These are phyloP conservation scores for Invenusta paracnida DNA, from an alignment of 2,888 invertebrate genomes.

Conservation along the genomic window DNA sequence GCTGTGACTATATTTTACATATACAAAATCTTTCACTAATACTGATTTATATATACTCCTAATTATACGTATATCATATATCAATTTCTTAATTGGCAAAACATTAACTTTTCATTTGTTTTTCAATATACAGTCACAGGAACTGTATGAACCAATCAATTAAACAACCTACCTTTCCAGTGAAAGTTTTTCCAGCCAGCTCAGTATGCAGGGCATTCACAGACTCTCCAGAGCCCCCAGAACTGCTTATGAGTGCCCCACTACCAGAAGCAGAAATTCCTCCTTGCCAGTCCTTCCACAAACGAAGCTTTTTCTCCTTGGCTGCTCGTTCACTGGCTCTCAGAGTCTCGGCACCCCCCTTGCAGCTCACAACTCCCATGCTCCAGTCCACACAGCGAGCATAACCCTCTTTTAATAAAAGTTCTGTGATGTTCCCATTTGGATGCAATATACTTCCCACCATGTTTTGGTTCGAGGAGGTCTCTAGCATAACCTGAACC, in stretches of 20 bases:
- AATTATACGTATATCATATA: too few relatives aligned
- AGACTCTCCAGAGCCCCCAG: constrained; percentile 74
- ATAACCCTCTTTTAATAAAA: constrained; percentile 79
- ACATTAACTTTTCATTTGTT: too few relatives aligned
- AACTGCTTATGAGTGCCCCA: constrained; percentile 76
- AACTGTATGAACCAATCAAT: too few relatives aligned
- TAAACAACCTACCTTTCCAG: constrained; percentile 51
- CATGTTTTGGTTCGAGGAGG: constrained; percentile 69
- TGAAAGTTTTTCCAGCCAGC: constrained; percentile 44
- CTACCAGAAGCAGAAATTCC: constrained; percentile 62
- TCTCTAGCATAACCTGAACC: constrained; percentile 75
- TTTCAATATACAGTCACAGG: too few relatives aligned
- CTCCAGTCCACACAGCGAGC: constrained; percentile 91
- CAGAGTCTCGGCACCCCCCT: constrained; percentile 28
- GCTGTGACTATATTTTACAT: too few relatives aligned
- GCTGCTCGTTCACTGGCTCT: constrained; percentile 64
- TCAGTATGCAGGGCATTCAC: background rate
- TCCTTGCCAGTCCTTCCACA: constrained; percentile 89
- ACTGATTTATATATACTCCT: too few relatives aligned
- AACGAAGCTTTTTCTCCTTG: constrained; percentile 76
- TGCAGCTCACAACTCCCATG: constrained; percentile 70
- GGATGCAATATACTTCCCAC: constrained; percentile 90
- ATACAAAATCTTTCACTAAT: too few relatives aligned
- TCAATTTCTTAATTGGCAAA: too few relatives aligned
- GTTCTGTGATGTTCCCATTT: constrained; percentile 82